Conservation (phyloP, 37 sponge, comb jelly and placozoan species). For the Lycopodina hypogea region DNA sequence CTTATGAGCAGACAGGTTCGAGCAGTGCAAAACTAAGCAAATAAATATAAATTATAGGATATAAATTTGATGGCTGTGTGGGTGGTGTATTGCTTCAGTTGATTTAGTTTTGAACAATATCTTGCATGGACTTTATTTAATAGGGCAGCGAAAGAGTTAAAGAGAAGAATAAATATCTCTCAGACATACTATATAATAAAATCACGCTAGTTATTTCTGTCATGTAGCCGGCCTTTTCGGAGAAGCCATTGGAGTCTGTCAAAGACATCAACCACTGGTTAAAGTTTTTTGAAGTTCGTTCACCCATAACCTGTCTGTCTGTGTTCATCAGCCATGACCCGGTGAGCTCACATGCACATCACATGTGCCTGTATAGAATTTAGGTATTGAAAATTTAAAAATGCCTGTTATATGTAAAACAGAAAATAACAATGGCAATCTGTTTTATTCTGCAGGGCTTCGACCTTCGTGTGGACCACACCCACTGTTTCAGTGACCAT, state of each 20-base stretch:
- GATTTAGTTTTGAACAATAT: too few species aligned
- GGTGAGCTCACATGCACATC: slow-evolving; percentile 34
- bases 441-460: slow-evolving; percentile 49
- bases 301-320: slow-evolving; percentile 84
- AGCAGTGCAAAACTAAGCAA: too few species aligned
- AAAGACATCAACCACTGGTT: slow-evolving; percentile 89
- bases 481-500: slow-evolving; percentile 97
- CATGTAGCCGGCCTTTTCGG: slow-evolving; percentile 84
- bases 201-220: too few species aligned
- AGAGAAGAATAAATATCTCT: too few species aligned
- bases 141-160: too few species aligned
- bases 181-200: too few species aligned
- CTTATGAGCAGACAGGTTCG: too few species aligned
- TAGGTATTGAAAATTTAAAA: not conserved
- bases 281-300: slow-evolving; percentile 76
- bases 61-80: too few species aligned
- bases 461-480: slow-evolving; percentile 96
- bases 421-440: not conserved
- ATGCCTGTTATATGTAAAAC: not conserved
- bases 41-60: too few species aligned
- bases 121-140: too few species aligned
- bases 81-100: too few species aligned
- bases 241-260: slow-evolving; percentile 70
- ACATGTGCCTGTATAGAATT: not conserved
- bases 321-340: slow-evolving; percentile 91